Base-by-base conservation (phyloP, 1,140 invertebrate genomes). In the Lepidurus arcticus region DNA sequence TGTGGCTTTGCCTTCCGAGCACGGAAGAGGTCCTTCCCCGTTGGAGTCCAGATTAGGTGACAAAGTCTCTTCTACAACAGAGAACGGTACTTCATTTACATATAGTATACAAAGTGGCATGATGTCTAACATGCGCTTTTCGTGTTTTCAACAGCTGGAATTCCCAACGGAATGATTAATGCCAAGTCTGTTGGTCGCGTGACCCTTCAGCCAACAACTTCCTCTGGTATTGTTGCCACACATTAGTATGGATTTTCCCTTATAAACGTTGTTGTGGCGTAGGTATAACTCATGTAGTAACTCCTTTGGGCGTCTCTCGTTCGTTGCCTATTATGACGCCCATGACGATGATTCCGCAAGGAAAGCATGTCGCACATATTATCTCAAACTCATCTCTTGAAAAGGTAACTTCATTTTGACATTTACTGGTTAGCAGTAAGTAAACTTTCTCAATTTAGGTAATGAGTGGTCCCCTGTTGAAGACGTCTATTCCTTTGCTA, bases 281-380 rank as follows among this genome's bases (percentile, higher is more conserved):
- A 74, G 78, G 73, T 73, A 65, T 78, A 73, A 42, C 73, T 9
- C 78, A 74, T 45, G 78, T 78, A 13, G 47, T 78, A 43, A 78
- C 78, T 24, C 78, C 78, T 42, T 44, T 78, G 45, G 78, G 65
- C 44, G 76, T 76, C 76, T 34, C 76, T 45, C 78, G 78, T 44
- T 78, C 78, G 42, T 73, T 78, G 42, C 78, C 78, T 34, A 73
- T 78, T 44, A 73, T 78, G 44, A 78, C 78, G 65, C 45, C 65
- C n/a, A 45, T 78, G 24, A 74, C 78, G 44, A 73, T 78, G 73
- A 45, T 45, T n/a, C 78, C 65, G 42, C 43, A 73, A 73, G 34
- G 42, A 26, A 78, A 78, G 21, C 78, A 78, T 45, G 78, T 78
- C n/a, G 44, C 78, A 73, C 78, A 78, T 45, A 78, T 78, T 44